Evolutionary conservation across 2,797 vertebrate species (phyloP).

Genomic region (Accipiter superciliosus): DNA sequence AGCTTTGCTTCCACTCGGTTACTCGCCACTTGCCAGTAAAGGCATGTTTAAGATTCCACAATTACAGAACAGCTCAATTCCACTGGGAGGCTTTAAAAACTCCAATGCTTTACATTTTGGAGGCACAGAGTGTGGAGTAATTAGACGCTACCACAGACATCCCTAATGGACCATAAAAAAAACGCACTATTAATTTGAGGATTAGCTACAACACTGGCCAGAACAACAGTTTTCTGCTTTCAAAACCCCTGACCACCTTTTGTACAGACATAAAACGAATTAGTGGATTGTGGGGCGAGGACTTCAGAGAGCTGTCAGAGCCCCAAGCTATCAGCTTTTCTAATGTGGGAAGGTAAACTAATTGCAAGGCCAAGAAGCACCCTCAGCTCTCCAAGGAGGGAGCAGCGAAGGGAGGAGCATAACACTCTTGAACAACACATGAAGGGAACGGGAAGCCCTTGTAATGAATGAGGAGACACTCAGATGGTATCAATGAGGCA

Average conservation of each 20-base stretch:
- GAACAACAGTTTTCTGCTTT: neutral
- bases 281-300: neutral
- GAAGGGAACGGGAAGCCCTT: neutral
- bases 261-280: neutral
- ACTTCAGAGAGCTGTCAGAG: neutral
- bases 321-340: neutral
- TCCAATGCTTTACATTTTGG: conserved; percentile 29
- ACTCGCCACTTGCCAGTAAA: neutral
- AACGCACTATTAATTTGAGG: conserved; percentile 41
- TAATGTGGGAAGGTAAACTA: conserved; percentile 12
- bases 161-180: conserved; percentile 63
- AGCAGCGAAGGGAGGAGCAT: neutral
- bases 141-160: conserved; percentile 46
- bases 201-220: conserved; percentile 27
- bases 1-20: neutral
- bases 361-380: neutral
- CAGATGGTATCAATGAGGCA: conserved; percentile 40
- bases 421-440: neutral
- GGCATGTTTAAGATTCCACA: neutral
- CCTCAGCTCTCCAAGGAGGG: neutral
- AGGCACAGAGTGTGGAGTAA: conserved; percentile 26
- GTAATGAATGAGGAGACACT: conserved; percentile 16
- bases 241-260: conserved; percentile 29
- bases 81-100: conserved; percentile 34
- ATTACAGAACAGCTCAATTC: conserved; percentile 34